These are phyloP conservation scores for Idris sp. DNA, from an alignment of 1,140 invertebrate genomes.

Conservation along the genomic window DNA sequence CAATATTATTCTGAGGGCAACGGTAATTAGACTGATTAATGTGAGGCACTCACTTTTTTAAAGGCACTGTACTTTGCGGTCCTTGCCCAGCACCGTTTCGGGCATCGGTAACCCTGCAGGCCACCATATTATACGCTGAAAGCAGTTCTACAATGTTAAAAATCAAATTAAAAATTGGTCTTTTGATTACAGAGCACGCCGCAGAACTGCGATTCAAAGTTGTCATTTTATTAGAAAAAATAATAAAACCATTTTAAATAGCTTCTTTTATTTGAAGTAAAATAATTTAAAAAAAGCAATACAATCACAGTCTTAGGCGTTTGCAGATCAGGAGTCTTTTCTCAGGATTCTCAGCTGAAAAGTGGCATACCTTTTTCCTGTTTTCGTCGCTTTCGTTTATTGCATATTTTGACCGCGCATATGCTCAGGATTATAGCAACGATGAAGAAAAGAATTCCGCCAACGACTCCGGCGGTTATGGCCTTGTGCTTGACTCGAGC, in stretches of 20 bases:
- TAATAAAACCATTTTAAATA: too few species aligned
- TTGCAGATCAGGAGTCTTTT: constrained; percentile 33
- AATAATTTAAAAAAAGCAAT: constrained; percentile 35
- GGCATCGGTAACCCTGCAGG: constrained; percentile 94
- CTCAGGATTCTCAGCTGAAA: constrained; percentile 29
- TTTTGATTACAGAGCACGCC: constrained; percentile 61
- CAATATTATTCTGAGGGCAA: constrained; percentile 39
- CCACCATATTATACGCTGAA: constrained; percentile 98
- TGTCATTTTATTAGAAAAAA: constrained; percentile 37
- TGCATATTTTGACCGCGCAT: constrained; percentile 97
- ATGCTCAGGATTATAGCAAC: constrained; percentile 96
- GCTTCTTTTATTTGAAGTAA: too few species aligned
- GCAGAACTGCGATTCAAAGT: constrained; percentile 59
- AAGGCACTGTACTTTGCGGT: constrained; percentile 96
- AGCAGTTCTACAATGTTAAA: constrained; percentile 79
- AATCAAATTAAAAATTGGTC: constrained; percentile 65
- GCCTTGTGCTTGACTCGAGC: constrained; percentile 94
- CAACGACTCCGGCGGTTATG: constrained; percentile 94
- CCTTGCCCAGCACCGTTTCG: constrained; percentile 90
- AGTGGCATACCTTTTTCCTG: constrained; percentile 92
- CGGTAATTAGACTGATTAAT: constrained; percentile 21
- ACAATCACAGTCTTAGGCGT: constrained; percentile 61
- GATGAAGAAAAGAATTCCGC: constrained; percentile 96
- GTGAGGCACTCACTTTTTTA: constrained; percentile 92
- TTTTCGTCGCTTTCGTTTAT: constrained; percentile 96